These are phyloP conservation scores for Coracopsis vasa DNA, from an alignment of 2,113 vertebrate genomes.

Conservation along the genomic window DNA sequence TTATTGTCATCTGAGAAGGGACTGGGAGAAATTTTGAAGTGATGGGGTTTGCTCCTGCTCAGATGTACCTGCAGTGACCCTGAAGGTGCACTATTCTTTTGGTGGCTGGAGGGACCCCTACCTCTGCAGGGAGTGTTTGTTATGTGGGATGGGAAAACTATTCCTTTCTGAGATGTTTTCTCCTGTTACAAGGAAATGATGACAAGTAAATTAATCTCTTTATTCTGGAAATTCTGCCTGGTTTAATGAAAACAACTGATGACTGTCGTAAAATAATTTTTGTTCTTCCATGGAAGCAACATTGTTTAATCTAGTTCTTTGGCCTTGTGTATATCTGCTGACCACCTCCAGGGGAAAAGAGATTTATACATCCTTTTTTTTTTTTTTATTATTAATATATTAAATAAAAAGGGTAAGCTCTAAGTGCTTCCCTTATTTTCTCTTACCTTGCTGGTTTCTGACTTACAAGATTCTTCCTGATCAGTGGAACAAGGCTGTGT, in stretches of 20 bases:
- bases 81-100: no score
- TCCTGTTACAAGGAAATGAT: neutral
- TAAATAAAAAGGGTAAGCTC: neutral
- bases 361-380: rapidly evolving
- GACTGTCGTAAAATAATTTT: neutral
- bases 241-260: neutral
- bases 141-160: neutral
- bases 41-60: neutral
- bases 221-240: neutral
- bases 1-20: neutral
- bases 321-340: neutral
- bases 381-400: neutral
- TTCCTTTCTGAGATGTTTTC: neutral
- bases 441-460: neutral
- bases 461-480: neutral
- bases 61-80: rapidly evolving
- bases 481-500: neutral
- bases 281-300: neutral
- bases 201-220: neutral
- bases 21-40: neutral
- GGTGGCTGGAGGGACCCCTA: neutral
- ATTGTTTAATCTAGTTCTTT: neutral
- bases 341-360: neutral
- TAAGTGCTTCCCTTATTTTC: neutral
- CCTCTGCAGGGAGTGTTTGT: rapidly evolving